phyloP scores from a whole-genome alignment of 2,113 vertebrate genomes.

The Callospermophilus lateralis region DNA sequence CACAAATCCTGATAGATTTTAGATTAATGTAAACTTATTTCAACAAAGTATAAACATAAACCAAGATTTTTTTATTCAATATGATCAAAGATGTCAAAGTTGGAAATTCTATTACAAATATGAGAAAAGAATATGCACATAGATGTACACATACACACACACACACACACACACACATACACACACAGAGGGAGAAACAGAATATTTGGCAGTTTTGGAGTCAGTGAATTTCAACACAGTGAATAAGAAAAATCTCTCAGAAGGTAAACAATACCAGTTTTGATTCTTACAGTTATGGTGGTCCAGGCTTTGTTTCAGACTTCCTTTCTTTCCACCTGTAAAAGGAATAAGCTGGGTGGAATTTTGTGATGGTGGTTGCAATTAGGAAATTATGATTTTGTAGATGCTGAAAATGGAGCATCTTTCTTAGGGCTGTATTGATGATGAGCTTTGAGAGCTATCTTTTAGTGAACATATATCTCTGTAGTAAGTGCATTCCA shows the following conservation, averaged over 20 bases:
- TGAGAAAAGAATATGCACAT: neutral
- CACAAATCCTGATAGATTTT: neutral
- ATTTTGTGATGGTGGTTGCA: neutral
- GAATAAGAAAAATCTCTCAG: neutral
- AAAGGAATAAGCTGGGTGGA: neutral
- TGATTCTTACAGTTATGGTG: neutral
- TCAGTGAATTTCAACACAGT: neutral
- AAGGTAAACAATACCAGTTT: neutral
- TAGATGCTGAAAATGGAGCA: neutral
- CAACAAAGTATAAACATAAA: conserved; percentile 32
- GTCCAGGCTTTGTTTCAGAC: neutral
- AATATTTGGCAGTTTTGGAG: neutral
- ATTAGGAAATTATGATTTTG: neutral
- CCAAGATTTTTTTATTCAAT: neutral
- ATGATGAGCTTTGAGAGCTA: neutral
- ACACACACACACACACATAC: too few relatives aligned
- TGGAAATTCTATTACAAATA: neutral
- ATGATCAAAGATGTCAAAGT: neutral
- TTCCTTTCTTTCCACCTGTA: neutral
- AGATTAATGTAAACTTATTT: conserved; percentile 8
- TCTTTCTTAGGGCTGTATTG: neutral
- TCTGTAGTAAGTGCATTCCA: neutral
- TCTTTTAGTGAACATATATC: neutral
- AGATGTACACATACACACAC: too few relatives aligned
- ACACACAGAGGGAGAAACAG: neutral